phyloP scores from a whole-genome alignment of 2,797 vertebrate genomes.

The Parauchenoglanis ngamensis region DNA sequence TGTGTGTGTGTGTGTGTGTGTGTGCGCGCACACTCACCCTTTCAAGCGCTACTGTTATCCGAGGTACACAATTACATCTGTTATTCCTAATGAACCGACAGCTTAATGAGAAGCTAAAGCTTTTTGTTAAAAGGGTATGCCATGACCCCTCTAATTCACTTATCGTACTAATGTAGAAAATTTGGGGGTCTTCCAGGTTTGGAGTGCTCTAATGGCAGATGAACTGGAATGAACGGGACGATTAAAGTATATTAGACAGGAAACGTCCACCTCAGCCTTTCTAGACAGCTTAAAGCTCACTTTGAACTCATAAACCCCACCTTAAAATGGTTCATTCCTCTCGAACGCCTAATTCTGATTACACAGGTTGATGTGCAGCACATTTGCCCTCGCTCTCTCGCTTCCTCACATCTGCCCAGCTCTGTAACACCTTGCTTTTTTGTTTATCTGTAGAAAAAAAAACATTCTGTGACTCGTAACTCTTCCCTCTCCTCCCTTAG shows the following conservation, averaged over 20 bases:
- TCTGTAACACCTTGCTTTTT: slow-evolving; percentile 54
- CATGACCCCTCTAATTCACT: slow-evolving; percentile 30
- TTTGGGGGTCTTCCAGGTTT: slow-evolving; percentile 38
- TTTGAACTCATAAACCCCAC: slow-evolving; percentile 8
- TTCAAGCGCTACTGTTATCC: not conserved
- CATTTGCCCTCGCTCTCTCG: slow-evolving; percentile 17
- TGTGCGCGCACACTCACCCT: too few relatives aligned
- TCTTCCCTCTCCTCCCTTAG: slow-evolving; percentile 72
- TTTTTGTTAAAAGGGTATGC: slow-evolving; percentile 21
- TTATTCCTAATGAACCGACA: slow-evolving; percentile 32
- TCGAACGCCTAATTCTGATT: slow-evolving; percentile 28
- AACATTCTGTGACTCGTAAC: slow-evolving; percentile 71
- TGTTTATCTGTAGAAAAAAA: slow-evolving; percentile 67
- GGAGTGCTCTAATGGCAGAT: slow-evolving; percentile 13
- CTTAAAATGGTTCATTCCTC: slow-evolving; percentile 48
- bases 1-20: not conserved
- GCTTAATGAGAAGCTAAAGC: slow-evolving; percentile 6
- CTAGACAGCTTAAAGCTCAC: not conserved
- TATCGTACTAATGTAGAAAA: slow-evolving; percentile 29
- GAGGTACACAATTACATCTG: slow-evolving; percentile 19
- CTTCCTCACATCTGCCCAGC: slow-evolving; percentile 36
- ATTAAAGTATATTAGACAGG: slow-evolving; percentile 19
- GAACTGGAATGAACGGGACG: slow-evolving; percentile 1
- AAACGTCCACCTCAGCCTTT: slow-evolving; percentile 21
- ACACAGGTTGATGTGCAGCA: slow-evolving; percentile 56